Evolutionary conservation across 2,888 invertebrate genomes (phyloP).

Genomic region (Melanostoma mellinum): DNA sequence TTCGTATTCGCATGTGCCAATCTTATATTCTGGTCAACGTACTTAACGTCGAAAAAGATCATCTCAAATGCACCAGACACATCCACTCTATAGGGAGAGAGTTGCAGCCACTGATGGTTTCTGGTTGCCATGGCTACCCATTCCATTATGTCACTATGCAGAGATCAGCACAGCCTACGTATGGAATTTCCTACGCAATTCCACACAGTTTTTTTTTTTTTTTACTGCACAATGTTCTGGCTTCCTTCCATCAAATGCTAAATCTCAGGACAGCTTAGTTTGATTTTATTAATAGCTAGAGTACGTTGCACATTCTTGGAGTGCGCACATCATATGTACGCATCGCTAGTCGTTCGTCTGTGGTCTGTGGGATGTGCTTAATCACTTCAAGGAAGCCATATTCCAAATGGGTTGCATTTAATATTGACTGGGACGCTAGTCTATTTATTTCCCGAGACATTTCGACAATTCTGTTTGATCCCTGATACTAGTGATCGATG

Average conservation of each 20-base stretch:
- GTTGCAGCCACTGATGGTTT: conserved; percentile 25
- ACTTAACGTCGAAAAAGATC: conserved; percentile 51
- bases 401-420: conserved; percentile 43
- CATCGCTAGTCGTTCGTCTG: conserved; percentile 2
- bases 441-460: conserved; percentile 47
- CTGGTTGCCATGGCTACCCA: conserved; percentile 26
- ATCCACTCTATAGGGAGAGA: conserved; percentile 24
- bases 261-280: conserved; percentile 42
- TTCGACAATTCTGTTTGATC: conserved; percentile 54
- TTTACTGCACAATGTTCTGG: conserved; percentile 53
- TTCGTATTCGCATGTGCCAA: conserved; percentile 30
- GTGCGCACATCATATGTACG: not conserved
- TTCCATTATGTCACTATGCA: conserved; percentile 58
- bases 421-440: conserved; percentile 28
- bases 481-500: conserved; percentile 55
- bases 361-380: conserved; percentile 28
- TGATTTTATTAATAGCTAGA: conserved; percentile 56
- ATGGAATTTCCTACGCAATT: conserved; percentile 48
- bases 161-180: conserved; percentile 47
- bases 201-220: conserved; percentile 16
- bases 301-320: conserved; percentile 21
- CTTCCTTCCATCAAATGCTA: conserved; percentile 61
- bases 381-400: conserved; percentile 52
- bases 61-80: conserved; percentile 20
- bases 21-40: conserved; percentile 63